Evolutionary conservation across 1,140 invertebrate genomes (phyloP), one percentile per base, ranked within the genome.

Genomic region (Schlechtendalia chinensis): DNA sequence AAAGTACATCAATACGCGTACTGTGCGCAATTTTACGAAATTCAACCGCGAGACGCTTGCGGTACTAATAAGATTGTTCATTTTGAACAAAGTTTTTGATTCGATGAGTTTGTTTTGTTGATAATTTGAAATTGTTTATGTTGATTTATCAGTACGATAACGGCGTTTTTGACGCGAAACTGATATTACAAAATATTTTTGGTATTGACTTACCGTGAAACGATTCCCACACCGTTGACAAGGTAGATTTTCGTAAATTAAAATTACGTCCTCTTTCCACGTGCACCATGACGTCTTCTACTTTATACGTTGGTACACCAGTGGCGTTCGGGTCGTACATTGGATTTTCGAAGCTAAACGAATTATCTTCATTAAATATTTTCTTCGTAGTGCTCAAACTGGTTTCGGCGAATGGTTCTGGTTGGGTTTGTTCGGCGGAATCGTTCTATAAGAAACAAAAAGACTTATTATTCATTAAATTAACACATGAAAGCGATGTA

Each of bases 321-420:
- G 86, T 84, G 81, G 89, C 89, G 5, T 88, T 88, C 6, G 91
- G 89, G 82, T 93, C 93, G 82, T 94, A 94, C 2, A 93, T 91
- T 0, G 93, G 93, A 87, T 94, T 94, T 47, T 92, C 91, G 84
- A 92, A 93, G 82, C 91, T 92, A 75, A 88, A 89, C 19, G n/a
- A 3, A 50, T 59, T 79, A 27, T 79, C 75, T 12, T 79, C 75
- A 47, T 79, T 79, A 24, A 79, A 79, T 63, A 63, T 50, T 58
- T 84, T 84, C 82, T 84, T 84, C 82, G 85, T 86, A 4, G 50
- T 72, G 24, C 75, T 79, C 8, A 79, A 19, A 63, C 75, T 79
- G 12, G 75, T 79, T 47, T 79, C 75, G 8, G 75, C 75, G 17
- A 79, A 79, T 54, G 39, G 10, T 50, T 79, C 75, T n/a, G 75